phyloP scores from a whole-genome alignment of 2,113 vertebrate genomes.

The Microcebus murinus region DNA sequence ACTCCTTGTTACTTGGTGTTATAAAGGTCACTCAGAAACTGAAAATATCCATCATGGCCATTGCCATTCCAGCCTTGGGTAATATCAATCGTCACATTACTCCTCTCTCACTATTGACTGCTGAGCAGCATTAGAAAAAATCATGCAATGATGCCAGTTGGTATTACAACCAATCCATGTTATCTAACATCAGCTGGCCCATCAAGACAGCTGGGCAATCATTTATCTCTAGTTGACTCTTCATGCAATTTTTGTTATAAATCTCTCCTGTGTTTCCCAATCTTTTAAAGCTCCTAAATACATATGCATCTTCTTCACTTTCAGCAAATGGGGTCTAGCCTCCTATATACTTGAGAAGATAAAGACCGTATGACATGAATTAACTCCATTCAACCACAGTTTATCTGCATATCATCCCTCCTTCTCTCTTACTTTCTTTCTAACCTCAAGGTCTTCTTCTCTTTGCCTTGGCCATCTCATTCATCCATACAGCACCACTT shows the following conservation, averaged over 20 bases:
- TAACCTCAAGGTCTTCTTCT: background rate
- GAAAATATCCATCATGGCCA: background rate
- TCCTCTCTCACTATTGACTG: background rate
- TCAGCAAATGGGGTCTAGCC: background rate
- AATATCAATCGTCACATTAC: background rate
- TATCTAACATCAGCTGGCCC: background rate
- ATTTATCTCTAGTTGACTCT: background rate
- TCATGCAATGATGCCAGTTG: background rate
- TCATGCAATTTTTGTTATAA: background rate
- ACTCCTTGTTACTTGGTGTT: background rate
- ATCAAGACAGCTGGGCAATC: background rate
- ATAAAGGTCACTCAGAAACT: conserved; percentile 15
- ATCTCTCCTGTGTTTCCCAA: background rate
- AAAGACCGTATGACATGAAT: background rate
- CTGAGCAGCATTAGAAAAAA: background rate
- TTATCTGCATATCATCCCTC: background rate
- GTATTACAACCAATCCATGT: background rate
- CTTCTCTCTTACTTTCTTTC: background rate
- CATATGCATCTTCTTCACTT: background rate
- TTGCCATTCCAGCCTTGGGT: background rate
- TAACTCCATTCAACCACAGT: background rate
- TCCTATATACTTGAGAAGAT: background rate
- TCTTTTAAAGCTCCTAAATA: background rate
- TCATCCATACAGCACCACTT: background rate
- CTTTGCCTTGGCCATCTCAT: background rate